phyloP scores from a whole-genome alignment of 2,888 invertebrate species.

The Cantharis flavilabris region DNA sequence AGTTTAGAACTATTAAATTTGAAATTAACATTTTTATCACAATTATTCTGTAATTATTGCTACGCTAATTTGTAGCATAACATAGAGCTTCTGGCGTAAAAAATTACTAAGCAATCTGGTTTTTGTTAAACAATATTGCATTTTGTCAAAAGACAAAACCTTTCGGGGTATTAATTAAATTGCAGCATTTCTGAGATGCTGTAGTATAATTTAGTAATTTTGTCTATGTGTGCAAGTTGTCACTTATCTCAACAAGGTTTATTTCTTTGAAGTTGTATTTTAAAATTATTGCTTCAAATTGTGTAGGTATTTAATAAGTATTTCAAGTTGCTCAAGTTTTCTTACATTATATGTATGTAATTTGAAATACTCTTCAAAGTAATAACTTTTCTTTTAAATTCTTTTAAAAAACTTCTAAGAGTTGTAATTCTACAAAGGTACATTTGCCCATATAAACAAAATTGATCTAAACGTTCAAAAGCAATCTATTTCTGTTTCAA shows the following conservation, averaged over 20 bases:
- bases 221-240: not conserved
- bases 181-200: not conserved
- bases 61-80: no score
- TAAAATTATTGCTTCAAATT: not conserved
- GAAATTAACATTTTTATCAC: no score
- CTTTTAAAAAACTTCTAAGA: not conserved
- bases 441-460: not conserved
- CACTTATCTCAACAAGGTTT: not conserved
- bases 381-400: not conserved
- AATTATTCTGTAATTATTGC: no score
- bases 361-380: not conserved
- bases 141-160: not conserved
- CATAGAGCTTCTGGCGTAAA: no score
- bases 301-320: not conserved
- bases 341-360: not conserved
- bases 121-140: not conserved
- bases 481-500: not conserved
- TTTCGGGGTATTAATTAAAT: not conserved
- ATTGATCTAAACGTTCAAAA: not conserved
- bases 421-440: not conserved
- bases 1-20: no score
- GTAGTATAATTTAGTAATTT: not conserved
- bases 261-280: not conserved
- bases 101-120: no score
- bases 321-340: not conserved